Evolutionary conservation across 1,140 invertebrate genomes (phyloP), one percentile per base, ranked within the genome.

Genomic region (Aradophagus sp.): DNA sequence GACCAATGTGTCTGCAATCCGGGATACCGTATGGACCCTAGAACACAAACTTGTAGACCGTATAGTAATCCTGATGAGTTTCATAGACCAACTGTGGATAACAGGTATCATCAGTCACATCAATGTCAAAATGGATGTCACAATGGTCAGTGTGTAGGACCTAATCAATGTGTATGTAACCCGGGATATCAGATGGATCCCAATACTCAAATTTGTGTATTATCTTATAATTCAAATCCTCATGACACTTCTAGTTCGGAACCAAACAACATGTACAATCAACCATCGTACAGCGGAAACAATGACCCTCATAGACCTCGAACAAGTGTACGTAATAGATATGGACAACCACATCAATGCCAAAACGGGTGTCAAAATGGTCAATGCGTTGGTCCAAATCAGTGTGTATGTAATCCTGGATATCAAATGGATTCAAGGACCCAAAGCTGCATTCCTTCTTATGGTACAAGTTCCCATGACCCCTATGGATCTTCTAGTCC

Each of bases 101-200:
- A n/a, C n/a, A n/a, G n/a, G n/a, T n/a, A n/a, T n/a, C 31, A 15
- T 52, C 1, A 52, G 35, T 36, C 27, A 26, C 11, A 1, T 35
- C 81, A 72, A 15, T 86, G 84, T 32, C 76, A 74, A 0, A 26
- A 50, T 1, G 71, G 67, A 2, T 84, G 84, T 48, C 17, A 4
- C 0, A 52, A 50, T 26, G 81, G 82, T 5, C 36, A 65, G 1
- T 85, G 84, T 44, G 42, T 74, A 0, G 65, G 76, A 0, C 81
- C 81, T 3, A 63, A 74, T 17, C 42, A 77, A 17, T 80, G 78
- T 56, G 39, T 35, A 0, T 81, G 78, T 27, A 59, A 77, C 38
- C 19, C 38, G 8, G 79, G 77, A 2, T 80, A 67, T 23, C 10
- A 35, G 8, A 35, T 72, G 34, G 50, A 72, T 32, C 32, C 27